A percentile compares a stretch with the other conserved stretches of the same genome.
Evolutionary conservation across 2,797 vertebrate genomes (phyloP).

Genomic region (Myotis vivesi): DNA sequence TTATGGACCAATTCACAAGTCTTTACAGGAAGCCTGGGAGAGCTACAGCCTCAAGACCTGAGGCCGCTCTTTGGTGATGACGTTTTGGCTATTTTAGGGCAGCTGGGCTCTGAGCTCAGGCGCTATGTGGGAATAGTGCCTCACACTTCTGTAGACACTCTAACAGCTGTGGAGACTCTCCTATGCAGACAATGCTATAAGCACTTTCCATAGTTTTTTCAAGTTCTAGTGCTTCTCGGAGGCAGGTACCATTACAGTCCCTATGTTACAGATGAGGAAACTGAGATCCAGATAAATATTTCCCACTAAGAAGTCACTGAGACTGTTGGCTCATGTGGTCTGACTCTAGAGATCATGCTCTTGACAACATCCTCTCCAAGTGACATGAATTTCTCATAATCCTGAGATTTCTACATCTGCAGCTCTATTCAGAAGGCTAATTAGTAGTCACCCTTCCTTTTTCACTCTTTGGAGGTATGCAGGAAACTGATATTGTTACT

Average conservation of each 20-base stretch:
- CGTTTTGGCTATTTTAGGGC: background rate
- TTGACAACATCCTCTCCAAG: too few relatives aligned
- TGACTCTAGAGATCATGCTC: background rate
- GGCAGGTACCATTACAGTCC: background rate
- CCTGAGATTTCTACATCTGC: background rate
- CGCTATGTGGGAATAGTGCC: fast-evolving
- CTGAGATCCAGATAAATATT: background rate
- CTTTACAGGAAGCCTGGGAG: background rate
- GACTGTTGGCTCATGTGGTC: background rate
- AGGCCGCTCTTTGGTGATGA: background rate
- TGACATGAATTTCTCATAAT: background rate
- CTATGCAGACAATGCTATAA: fast-evolving
- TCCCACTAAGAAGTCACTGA: background rate
- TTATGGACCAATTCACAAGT: background rate
- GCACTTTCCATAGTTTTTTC: background rate
- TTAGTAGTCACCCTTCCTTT: background rate
- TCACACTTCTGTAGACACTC: background rate
- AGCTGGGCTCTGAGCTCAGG: fast-evolving
- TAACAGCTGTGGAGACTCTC: background rate
- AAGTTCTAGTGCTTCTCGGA: background rate
- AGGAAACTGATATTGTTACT: background rate
- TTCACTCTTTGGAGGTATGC: background rate
- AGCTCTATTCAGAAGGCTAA: background rate
- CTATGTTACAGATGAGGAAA: background rate
- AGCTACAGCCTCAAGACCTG: background rate